Evolutionary conservation across 2,888 invertebrate genomes (phyloP).

Genomic region (Latrodectus hesperus): DNA sequence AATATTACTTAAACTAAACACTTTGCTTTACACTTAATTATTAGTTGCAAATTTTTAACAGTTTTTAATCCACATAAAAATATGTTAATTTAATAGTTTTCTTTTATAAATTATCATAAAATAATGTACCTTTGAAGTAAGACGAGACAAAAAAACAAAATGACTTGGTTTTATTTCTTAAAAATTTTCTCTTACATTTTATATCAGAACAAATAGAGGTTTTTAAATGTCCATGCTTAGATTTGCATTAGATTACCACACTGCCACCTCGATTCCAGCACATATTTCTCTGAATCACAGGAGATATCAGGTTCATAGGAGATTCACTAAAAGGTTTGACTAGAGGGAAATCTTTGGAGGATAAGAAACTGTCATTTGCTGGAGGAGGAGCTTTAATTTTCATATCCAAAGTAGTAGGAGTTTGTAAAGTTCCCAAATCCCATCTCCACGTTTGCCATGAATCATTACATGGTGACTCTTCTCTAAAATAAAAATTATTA

Average conservation of each 20-base stretch:
- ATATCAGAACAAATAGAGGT: too few relatives aligned
- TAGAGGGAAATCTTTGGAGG: conserved; percentile 47
- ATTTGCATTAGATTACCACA: conserved; percentile 25
- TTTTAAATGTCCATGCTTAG: too few relatives aligned
- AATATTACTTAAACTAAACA: too few relatives aligned
- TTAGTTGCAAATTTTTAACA: too few relatives aligned
- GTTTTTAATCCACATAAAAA: too few relatives aligned
- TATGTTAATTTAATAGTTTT: too few relatives aligned
- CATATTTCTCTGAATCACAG: conserved; percentile 46
- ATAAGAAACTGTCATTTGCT: conserved; percentile 20
- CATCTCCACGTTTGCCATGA: conserved; percentile 71
- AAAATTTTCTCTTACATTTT: too few relatives aligned
- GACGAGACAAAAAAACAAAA: background rate
- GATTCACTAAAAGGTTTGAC: conserved; percentile 25
- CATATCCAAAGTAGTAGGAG: conserved; percentile 52
- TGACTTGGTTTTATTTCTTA: background rate
- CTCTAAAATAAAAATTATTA: conserved; percentile 77
- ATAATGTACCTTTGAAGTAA: background rate
- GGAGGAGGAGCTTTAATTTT: conserved; percentile 40
- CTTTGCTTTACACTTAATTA: too few relatives aligned
- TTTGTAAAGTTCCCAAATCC: conserved; percentile 70
- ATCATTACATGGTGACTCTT: conserved; percentile 87
- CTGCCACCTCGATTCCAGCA: conserved; percentile 56
- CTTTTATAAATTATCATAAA: too few relatives aligned
- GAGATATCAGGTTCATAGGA: conserved; percentile 13